Conservation (phyloP, 2,888 invertebrate genomes). For the Chymomyza amoena region DNA sequence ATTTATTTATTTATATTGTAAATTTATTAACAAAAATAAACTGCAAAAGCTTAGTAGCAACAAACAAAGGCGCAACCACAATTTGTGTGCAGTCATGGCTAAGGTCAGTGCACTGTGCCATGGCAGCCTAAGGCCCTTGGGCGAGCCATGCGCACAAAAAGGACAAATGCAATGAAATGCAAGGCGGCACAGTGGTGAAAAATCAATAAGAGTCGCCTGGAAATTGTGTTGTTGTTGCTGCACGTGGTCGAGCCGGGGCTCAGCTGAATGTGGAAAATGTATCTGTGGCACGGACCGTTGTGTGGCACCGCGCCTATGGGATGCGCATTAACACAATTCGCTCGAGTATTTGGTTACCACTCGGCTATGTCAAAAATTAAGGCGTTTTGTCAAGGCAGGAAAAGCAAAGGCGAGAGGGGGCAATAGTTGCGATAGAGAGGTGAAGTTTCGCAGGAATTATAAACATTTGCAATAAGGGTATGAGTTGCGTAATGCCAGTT, state of each 20-base stretch:
- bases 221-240: constrained; percentile 17
- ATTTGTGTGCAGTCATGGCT: constrained; percentile 31
- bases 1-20: not conserved
- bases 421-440: not conserved
- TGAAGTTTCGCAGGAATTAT: too few species aligned
- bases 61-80: not conserved
- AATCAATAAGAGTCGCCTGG: constrained; percentile 55
- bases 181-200: constrained; percentile 42
- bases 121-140: constrained; percentile 1
- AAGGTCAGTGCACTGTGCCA: constrained; percentile 43
- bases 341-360: not conserved
- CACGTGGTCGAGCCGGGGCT: constrained; percentile 32
- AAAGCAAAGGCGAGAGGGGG: too few species aligned
- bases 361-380: constrained; percentile 13
- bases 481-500: too few species aligned
- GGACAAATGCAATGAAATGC: constrained; percentile 6
- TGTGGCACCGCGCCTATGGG: constrained; percentile 28
- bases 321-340: not conserved
- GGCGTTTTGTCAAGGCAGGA: constrained; percentile 14
- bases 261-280: constrained; percentile 4
- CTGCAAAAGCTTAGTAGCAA: not conserved
- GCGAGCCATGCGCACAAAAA: constrained; percentile 43
- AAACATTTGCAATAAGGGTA: too few species aligned
- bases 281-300: not conserved
- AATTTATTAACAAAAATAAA: not conserved